A percentile compares a stretch with the other conserved stretches of the same genome.
Conservation (phyloP, 2,888 invertebrate genomes). For the Acanthopleura granulata region DNA sequence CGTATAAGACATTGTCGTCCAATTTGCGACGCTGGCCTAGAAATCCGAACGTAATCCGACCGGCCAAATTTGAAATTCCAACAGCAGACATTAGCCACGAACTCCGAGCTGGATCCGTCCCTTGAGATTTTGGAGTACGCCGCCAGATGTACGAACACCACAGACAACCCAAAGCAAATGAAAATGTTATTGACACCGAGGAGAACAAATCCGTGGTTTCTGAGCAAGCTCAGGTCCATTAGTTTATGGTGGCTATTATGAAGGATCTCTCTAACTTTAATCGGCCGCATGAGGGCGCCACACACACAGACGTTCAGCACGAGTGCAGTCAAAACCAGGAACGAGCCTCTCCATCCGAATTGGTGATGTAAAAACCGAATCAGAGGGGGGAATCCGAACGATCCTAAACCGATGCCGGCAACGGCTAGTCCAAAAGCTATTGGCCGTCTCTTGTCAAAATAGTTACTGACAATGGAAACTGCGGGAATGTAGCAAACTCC, state of each 20-base stretch:
- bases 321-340: slow-evolving; percentile 46
- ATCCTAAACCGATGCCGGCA: slow-evolving; percentile 51
- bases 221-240: slow-evolving; percentile 41
- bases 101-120: slow-evolving; percentile 34
- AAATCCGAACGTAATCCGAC: slow-evolving; percentile 41
- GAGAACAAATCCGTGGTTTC: slow-evolving; percentile 38
- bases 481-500: slow-evolving; percentile 48
- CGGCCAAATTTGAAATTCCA: slow-evolving; percentile 44
- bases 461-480: slow-evolving; percentile 43
- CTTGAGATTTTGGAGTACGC: slow-evolving; percentile 39
- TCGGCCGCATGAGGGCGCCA: slow-evolving; percentile 44
- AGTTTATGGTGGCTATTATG: background rate
- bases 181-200: slow-evolving; percentile 45
- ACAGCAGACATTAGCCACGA: slow-evolving; percentile 45
- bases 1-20: slow-evolving; percentile 36
- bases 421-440: slow-evolving; percentile 49
- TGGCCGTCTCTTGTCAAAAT: slow-evolving; percentile 43
- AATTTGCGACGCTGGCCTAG: slow-evolving; percentile 34
- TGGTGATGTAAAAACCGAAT: slow-evolving; percentile 40
- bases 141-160: slow-evolving; percentile 47
- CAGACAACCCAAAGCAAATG: slow-evolving; percentile 44
- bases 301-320: slow-evolving; percentile 45
- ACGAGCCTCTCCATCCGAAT: slow-evolving; percentile 45
- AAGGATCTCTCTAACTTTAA: background rate
- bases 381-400: slow-evolving; percentile 46